Evolutionary conservation across 2,797 vertebrate genomes (phyloP).

Genomic region (Thripadectes ignobilis): DNA sequence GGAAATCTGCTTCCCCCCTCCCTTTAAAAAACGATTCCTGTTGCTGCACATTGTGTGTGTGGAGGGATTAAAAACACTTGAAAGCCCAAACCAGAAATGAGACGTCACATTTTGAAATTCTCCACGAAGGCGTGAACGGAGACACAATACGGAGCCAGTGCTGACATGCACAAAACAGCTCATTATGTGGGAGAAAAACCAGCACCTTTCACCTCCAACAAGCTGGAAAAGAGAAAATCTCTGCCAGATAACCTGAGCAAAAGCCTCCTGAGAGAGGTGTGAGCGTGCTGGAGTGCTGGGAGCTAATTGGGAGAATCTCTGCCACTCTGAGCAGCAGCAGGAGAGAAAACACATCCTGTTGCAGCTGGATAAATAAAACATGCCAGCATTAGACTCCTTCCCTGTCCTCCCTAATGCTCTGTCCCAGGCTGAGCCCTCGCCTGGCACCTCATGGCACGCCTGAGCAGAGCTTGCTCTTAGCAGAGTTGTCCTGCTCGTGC

Average conservation of each 20-base stretch:
- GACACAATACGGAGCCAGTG: neutral
- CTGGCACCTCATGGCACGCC: accelerated
- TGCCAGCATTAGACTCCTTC: neutral
- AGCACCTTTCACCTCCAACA: neutral
- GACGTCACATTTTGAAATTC: neutral
- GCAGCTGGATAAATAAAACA: neutral
- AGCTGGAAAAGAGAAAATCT: constrained; percentile 11
- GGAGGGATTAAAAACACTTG: neutral
- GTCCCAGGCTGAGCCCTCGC: neutral
- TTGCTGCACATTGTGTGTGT: neutral
- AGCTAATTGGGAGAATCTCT: neutral
- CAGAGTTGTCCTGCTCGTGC: neutral
- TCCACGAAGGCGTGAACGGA: neutral
- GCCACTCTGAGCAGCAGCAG: neutral
- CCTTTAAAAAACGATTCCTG: neutral
- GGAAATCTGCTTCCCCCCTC: neutral
- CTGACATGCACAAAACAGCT: neutral
- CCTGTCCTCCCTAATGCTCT: neutral
- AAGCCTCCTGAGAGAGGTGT: neutral
- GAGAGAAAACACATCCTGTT: neutral
- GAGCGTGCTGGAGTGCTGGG: neutral
- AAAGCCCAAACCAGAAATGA: neutral
- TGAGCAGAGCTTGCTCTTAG: neutral
- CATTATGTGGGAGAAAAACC: neutral
- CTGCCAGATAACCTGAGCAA: neutral